A percentile compares a stretch with the other conserved stretches of the same genome.
Evolutionary conservation across 2,888 invertebrate species (phyloP).

Genomic region (Monoplex corrugatus): DNA sequence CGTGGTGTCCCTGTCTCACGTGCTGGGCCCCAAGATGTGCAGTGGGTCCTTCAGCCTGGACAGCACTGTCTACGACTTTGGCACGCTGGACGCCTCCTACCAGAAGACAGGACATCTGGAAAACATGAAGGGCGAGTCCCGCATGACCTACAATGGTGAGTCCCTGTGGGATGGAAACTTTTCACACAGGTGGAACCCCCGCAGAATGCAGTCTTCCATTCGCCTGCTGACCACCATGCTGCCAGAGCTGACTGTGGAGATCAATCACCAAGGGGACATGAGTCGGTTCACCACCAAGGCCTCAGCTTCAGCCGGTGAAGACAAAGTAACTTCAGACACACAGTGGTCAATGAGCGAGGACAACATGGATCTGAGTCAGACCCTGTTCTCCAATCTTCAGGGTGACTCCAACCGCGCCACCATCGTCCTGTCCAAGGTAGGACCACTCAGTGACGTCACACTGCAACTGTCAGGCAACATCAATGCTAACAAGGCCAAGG

Average conservation of each 20-base stretch:
- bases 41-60: slow-evolving; percentile 27
- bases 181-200: neutral
- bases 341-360: neutral
- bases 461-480: slow-evolving; percentile 28
- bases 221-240: slow-evolving; percentile 52
- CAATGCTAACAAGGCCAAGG: slow-evolving; percentile 17
- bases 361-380: slow-evolving; percentile 30
- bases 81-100: slow-evolving; percentile 30
- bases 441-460: slow-evolving; percentile 34
- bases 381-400: neutral
- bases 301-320: neutral
- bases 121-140: slow-evolving; percentile 39
- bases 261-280: slow-evolving; percentile 41
- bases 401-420: neutral
- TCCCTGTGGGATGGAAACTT: neutral
- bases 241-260: slow-evolving; percentile 56
- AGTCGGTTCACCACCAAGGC: slow-evolving; percentile 45
- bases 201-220: neutral
- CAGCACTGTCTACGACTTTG: neutral
- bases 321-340: slow-evolving; percentile 36
- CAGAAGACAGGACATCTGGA: neutral
- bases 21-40: slow-evolving; percentile 5
- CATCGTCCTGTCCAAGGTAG: slow-evolving; percentile 25
- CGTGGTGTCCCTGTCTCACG: slow-evolving; percentile 37
- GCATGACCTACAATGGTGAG: slow-evolving; percentile 27